A percentile compares a stretch with the other conserved stretches of the same genome.
Conservation (phyloP, 2,888 invertebrate genomes). For the Sinhomidia bicolor region DNA sequence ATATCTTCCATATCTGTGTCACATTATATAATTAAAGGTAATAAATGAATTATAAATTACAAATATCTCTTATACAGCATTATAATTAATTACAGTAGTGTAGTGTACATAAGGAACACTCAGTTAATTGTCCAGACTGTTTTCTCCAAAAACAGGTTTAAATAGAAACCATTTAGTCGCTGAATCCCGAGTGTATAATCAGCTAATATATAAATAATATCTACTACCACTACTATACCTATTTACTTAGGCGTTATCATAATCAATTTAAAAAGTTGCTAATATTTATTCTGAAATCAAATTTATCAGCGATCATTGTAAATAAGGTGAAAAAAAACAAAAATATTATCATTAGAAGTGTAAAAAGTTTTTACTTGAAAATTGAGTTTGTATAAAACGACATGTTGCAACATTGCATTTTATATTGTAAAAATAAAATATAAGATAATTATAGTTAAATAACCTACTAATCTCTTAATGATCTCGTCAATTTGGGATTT, state of each 20-base stretch:
- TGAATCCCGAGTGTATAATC: conserved; percentile 37
- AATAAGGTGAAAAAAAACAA: neutral
- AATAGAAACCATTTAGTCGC: neutral
- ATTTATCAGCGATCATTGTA: neutral
- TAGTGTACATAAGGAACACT: neutral
- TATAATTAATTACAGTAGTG: too few relatives aligned
- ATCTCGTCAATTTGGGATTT: conserved; percentile 61
- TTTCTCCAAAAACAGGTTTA: neutral
- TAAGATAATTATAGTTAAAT: neutral
- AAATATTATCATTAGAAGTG: neutral
- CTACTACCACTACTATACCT: neutral
- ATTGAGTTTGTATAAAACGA: neutral
- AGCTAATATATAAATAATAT: conserved; percentile 23
- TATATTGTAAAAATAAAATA: conserved; percentile 12
- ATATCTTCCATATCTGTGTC: conserved; percentile 74
- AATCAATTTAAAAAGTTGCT: neutral
- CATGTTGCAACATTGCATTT: conserved; percentile 17
- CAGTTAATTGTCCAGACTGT: conserved; percentile 51
- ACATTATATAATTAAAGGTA: conserved; percentile 57
- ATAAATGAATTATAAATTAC: too few relatives aligned
- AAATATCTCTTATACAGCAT: too few relatives aligned
- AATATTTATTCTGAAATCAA: conserved; percentile 3
- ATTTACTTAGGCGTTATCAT: conserved; percentile 14
- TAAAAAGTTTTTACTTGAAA: neutral
- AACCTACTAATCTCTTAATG: conserved; percentile 15